These are phyloP conservation scores for Chaetodon trifascialis DNA, from an alignment of 2,113 vertebrate genomes.

Conservation along the genomic window DNA sequence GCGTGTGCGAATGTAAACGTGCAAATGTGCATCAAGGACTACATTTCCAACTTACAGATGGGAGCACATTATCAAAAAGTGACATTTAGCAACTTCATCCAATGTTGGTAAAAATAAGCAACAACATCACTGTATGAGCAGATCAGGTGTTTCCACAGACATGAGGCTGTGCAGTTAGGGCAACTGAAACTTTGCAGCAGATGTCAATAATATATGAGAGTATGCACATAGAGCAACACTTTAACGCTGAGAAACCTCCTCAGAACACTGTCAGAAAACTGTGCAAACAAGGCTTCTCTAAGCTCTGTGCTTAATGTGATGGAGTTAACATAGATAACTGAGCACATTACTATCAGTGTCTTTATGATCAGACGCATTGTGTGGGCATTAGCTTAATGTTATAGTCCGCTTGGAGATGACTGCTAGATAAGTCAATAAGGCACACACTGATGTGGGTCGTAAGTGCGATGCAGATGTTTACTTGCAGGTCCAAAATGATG, in stretches of 20 bases:
- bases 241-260: neutral
- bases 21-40: neutral
- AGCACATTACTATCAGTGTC: neutral
- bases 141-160: neutral
- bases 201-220: slow-evolving; percentile 2
- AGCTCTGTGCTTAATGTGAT: neutral
- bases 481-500: slow-evolving; percentile 3
- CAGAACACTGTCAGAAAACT: neutral
- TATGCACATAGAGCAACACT: neutral
- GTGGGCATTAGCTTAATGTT: neutral
- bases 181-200: slow-evolving; percentile 2
- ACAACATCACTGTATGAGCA: neutral
- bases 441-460: neutral
- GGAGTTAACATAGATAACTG: neutral
- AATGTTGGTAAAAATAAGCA: neutral
- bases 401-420: neutral
- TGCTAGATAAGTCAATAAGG: neutral
- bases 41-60: slow-evolving; percentile 2
- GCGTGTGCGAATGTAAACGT: slow-evolving; percentile 15
- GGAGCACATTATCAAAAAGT: neutral
- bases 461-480: neutral
- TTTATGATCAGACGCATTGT: neutral
- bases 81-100: neutral
- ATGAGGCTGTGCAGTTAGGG: neutral
- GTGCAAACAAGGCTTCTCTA: neutral